Base-by-base conservation (phyloP, 2,113 vertebrate genomes). In the Pica pica region DNA sequence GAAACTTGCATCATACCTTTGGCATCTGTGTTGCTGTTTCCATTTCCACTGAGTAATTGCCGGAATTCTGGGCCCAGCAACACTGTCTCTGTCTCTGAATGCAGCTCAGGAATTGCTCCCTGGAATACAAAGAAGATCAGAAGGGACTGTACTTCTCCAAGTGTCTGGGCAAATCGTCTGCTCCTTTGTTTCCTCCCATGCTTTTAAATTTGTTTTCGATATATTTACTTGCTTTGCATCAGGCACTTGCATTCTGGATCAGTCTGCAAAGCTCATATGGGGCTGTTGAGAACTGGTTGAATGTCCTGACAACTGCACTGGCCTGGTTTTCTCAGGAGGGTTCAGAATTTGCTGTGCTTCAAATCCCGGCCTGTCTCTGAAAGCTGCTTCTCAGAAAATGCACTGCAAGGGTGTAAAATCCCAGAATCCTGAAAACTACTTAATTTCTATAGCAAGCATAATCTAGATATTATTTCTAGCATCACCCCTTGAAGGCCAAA, bases 11-110 rank as follows among this genome's bases (percentile, higher is more conserved):
- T 93, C 94, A 93, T 47, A 85, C 76, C 15, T 6, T 47, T 95
- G 96, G 89, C 91, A 73, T 86, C 65, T 59, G 7, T 41, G 8
- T 59, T 52, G 78, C 60, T 87, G 52, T 95, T 97, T 96, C 96
- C 85, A 75, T 77, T 95, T 94, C 73, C 83, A 83, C 49, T 68
- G 81, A 93, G 68, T 74, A 95, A 71, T 6, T 86, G 63, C 90
- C 3, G 11, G 85, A 95, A 83, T 67, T 50, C 61, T 71, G 46
- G 94, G 59, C 77, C 94, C 93, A 85, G 87, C 93, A 93, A 23
- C 41, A 4, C 49, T 59, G 69, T n/a, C 42, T 73, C 79, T 83
- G 75, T 76, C 91, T 83, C 87, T 47, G 77, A 92, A 84, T 67
- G 73, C 75, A 74, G 88, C 78, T 81, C 71, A 73, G 88, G 87